A percentile compares a stretch with the other conserved stretches of the same genome.
These are phyloP conservation scores for Amblyteles armatorius DNA, from an alignment of 2,888 invertebrate genomes.

Conservation along the genomic window DNA sequence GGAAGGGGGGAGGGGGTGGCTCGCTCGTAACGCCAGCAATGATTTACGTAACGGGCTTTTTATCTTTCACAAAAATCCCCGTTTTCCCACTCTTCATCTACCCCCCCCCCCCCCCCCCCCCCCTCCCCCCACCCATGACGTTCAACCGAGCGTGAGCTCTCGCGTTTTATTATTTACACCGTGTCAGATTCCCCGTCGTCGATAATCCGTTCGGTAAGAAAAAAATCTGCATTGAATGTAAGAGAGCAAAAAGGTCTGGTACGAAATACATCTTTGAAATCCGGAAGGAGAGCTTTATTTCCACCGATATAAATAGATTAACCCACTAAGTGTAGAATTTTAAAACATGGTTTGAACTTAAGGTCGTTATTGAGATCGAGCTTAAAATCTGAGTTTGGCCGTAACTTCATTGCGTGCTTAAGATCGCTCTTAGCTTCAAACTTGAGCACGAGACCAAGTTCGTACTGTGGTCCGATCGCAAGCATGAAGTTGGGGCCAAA, in stretches of 20 bases:
- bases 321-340: no score
- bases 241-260: neutral
- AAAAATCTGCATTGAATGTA: neutral
- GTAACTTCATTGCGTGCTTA: no score
- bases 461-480: no score
- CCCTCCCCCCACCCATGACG: neutral
- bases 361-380: no score
- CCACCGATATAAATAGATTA: neutral
- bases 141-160: neutral
- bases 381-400: no score
- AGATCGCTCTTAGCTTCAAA: no score
- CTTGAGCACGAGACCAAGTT: no score
- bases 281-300: neutral
- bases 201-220: constrained; percentile 16
- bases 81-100: constrained; percentile 40
- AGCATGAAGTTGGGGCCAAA: no score
- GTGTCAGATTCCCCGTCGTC: constrained; percentile 25
- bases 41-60: constrained; percentile 61
- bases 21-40: constrained; percentile 28
- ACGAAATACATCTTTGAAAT: neutral
- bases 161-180: constrained; percentile 21
- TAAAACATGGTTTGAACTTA: no score
- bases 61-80: constrained; percentile 53
- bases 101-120: neutral
- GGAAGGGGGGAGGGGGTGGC: neutral